phyloP scores from a whole-genome alignment of 1,140 invertebrate species.

The Triops longicaudatus region DNA sequence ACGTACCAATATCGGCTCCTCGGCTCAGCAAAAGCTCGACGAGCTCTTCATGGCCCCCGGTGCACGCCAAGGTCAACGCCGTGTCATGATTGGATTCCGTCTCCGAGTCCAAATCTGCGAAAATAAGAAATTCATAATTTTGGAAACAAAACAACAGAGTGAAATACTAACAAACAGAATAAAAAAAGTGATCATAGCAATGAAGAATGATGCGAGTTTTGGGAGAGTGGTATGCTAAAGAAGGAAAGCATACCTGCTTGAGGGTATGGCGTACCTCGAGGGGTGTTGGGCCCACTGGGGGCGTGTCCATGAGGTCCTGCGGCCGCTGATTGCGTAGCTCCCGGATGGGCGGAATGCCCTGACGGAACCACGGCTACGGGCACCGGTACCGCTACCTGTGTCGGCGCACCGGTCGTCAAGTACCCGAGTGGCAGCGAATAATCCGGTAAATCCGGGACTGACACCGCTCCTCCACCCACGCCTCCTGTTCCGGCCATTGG shows the following conservation, averaged over 20 bases:
- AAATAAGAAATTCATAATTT: neutral
- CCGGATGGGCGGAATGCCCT: neutral
- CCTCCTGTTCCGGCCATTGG: neutral
- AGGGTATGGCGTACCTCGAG: slow-evolving; percentile 9
- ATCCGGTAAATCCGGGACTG: neutral
- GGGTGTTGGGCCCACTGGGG: neutral
- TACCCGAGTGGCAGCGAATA: neutral
- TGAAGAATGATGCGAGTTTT: neutral
- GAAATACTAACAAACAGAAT: neutral
- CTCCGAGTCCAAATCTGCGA: slow-evolving; percentile 78
- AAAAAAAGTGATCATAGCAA: neutral
- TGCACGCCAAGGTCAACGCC: slow-evolving; percentile 91
- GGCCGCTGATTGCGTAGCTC: neutral
- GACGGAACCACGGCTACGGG: neutral
- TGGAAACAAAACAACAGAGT: too few relatives aligned
- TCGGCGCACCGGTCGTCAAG: neutral
- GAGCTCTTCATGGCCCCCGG: slow-evolving; percentile 91
- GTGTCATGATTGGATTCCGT: slow-evolving; percentile 98
- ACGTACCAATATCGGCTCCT: slow-evolving; percentile 75
- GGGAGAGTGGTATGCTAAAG: neutral
- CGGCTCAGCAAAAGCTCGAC: slow-evolving; percentile 81
- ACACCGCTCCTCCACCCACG: neutral
- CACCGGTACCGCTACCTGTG: neutral
- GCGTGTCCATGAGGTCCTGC: neutral
- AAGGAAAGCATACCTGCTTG: neutral